Percentiles rank a stretch among this genome's conserved stretches.
Evolutionary conservation across 30 jellyfish, hydroid and myxozoan species (phyloP).

Genomic region (Hydractinia symbiolongicarpus): DNA sequence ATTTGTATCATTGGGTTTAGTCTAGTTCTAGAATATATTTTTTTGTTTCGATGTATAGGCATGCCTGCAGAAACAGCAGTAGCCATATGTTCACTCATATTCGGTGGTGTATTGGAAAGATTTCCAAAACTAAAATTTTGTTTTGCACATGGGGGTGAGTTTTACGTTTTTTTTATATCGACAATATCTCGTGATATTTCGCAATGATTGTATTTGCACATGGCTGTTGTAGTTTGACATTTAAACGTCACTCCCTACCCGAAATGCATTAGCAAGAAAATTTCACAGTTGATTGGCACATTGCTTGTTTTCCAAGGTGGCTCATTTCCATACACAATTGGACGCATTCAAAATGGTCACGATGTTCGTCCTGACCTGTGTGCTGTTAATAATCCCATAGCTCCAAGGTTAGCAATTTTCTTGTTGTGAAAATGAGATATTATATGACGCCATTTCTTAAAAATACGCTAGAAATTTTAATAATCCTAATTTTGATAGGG

Average conservation of each 20-base stretch:
- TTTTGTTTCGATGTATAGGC: slow-evolving; percentile 34
- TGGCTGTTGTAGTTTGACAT: too few relatives aligned
- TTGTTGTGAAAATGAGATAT: neutral
- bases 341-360: slow-evolving; percentile 86
- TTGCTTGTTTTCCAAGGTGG: slow-evolving; percentile 56
- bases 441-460: neutral
- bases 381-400: slow-evolving; percentile 61
- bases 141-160: slow-evolving; percentile 93
- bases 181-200: neutral
- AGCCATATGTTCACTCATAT: slow-evolving; percentile 77
- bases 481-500: too few relatives aligned
- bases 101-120: slow-evolving; percentile 91
- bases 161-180: neutral
- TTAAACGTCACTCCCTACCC: too few relatives aligned
- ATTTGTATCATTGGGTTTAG: neutral
- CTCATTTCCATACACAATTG: slow-evolving; percentile 75
- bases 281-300: neutral
- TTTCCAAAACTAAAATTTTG: slow-evolving; percentile 76
- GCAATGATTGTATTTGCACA: too few relatives aligned
- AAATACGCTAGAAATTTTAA: too few relatives aligned
- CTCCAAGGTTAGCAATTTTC: slow-evolving; percentile 57
- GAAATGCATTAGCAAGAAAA: too few relatives aligned
- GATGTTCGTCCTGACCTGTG: slow-evolving; percentile 87
- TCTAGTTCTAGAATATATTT: neutral
- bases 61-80: slow-evolving; percentile 89